A percentile compares a stretch with the other conserved stretches of the same genome.
phyloP scores from a whole-genome alignment of 2,888 invertebrate species.

The Pristionchus entomophagus region DNA sequence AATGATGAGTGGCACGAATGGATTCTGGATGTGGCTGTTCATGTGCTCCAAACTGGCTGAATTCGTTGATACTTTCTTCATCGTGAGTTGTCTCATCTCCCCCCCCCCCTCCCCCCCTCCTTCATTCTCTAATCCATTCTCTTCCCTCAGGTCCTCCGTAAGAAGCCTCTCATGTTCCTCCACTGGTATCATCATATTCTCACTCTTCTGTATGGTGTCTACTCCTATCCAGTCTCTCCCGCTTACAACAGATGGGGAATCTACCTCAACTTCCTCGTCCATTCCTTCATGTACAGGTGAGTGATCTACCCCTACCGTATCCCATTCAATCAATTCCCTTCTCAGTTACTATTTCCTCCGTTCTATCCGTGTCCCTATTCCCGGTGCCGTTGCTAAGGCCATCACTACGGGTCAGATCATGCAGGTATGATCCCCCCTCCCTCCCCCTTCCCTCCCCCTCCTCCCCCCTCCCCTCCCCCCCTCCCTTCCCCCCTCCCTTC shows the following conservation, averaged over 20 bases:
- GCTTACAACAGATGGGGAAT: constrained; percentile 74
- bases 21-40: constrained; percentile 68
- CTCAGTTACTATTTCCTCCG: constrained; percentile 72
- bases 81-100: constrained; percentile 57
- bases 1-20: constrained; percentile 57
- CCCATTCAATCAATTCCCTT: neutral
- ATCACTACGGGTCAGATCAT: constrained; percentile 71
- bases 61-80: constrained; percentile 66
- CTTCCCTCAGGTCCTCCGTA: constrained; percentile 47
- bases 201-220: constrained; percentile 42
- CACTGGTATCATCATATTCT: constrained; percentile 50
- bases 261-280: constrained; percentile 73
- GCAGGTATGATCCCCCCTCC: constrained; percentile 54
- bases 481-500: too few species aligned
- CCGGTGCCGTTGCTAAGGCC: constrained; percentile 69
- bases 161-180: constrained; percentile 48
- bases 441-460: too few species aligned
- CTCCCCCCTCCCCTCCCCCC: too few species aligned
- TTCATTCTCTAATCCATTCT: too few species aligned
- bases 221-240: constrained; percentile 29
- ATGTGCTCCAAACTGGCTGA: constrained; percentile 66
- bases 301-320: neutral
- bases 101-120: neutral
- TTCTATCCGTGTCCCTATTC: constrained; percentile 72
- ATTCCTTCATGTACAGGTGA: constrained; percentile 68